phyloP scores from a whole-genome alignment of 1,140 invertebrate species.

The Drosophila repletoides region DNA sequence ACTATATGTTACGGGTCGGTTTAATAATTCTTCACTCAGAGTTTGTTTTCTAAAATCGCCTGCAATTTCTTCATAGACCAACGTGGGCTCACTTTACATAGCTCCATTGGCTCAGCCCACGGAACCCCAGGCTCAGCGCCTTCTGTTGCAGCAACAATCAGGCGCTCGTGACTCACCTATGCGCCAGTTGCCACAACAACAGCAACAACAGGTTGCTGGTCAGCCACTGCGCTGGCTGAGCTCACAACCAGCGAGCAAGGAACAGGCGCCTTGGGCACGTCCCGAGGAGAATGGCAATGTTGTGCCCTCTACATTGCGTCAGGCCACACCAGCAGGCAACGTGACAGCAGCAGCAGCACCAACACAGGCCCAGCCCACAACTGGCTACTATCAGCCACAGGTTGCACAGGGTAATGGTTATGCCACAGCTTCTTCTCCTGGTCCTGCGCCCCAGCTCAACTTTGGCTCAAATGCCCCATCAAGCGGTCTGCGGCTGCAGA shows the following conservation, averaged over 20 bases:
- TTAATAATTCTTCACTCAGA: background rate
- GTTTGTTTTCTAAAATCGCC: background rate
- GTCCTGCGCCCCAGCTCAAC: constrained; percentile 47
- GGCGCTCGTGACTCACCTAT: constrained; percentile 69
- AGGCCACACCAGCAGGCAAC: constrained; percentile 30
- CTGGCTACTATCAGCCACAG: constrained; percentile 35
- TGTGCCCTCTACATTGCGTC: constrained; percentile 64
- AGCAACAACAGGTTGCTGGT: constrained; percentile 46
- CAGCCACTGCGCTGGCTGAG: constrained; percentile 70
- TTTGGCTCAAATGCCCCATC: constrained; percentile 56
- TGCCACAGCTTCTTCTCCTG: constrained; percentile 14
- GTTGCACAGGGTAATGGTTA: constrained; percentile 56
- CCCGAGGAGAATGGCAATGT: constrained; percentile 77
- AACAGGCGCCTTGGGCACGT: constrained; percentile 76
- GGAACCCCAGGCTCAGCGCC: constrained; percentile 71
- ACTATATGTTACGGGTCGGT: no score
- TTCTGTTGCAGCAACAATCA: constrained; percentile 68
- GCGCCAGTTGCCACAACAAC: constrained; percentile 58
- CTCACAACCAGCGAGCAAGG: constrained; percentile 63
- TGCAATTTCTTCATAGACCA: constrained; percentile 43
- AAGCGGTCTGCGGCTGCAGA: constrained; percentile 72
- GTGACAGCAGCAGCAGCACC: constrained; percentile 9
- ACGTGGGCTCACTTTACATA: constrained; percentile 79
- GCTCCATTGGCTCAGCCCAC: constrained; percentile 71
- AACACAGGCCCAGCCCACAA: constrained; percentile 32